A percentile compares a stretch with the other conserved stretches of the same genome.
phyloP scores from a whole-genome alignment of 2,797 vertebrate genomes.

The Salarias fasciatus region DNA sequence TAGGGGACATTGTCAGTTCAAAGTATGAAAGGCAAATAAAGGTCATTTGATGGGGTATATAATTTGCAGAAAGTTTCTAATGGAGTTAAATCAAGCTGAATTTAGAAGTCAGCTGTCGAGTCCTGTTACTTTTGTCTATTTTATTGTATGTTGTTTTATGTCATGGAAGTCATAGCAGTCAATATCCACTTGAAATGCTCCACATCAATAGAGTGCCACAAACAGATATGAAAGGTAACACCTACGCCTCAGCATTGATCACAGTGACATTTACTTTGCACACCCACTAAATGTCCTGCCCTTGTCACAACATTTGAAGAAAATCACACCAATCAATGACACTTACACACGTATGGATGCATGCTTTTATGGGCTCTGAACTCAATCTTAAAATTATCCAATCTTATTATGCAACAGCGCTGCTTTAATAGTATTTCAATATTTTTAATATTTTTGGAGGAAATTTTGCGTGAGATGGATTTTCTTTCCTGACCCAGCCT shows the following conservation, averaged over 20 bases:
- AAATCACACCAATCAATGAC: constrained; percentile 79
- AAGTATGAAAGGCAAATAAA: too few relatives aligned
- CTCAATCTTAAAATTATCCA: constrained; percentile 52
- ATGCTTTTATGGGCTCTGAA: constrained; percentile 31
- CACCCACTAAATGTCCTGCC: constrained; percentile 88
- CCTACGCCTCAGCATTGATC: constrained; percentile 90
- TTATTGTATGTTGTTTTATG: constrained; percentile 50
- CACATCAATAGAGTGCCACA: constrained; percentile 84
- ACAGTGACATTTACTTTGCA: constrained; percentile 91
- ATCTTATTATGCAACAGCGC: constrained; percentile 49
- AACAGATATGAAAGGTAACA: constrained; percentile 86
- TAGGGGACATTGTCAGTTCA: not conserved
- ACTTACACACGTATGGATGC: constrained; percentile 39
- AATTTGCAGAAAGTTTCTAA: too few relatives aligned
- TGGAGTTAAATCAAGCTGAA: too few relatives aligned
- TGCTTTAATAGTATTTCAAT: constrained; percentile 32
- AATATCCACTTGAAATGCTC: constrained; percentile 85
- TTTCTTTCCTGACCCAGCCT: constrained; percentile 63
- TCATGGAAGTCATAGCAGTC: constrained; percentile 68
- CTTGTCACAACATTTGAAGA: constrained; percentile 86
- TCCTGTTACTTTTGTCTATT: constrained; percentile 42
- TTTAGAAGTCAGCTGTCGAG: constrained; percentile 3
- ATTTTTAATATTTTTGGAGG: constrained; percentile 42
- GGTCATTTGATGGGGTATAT: too few relatives aligned
- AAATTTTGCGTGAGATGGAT: constrained; percentile 26